Evolutionary conservation across 2,888 invertebrate species (phyloP).

Genomic region (Trilocha varians): DNA sequence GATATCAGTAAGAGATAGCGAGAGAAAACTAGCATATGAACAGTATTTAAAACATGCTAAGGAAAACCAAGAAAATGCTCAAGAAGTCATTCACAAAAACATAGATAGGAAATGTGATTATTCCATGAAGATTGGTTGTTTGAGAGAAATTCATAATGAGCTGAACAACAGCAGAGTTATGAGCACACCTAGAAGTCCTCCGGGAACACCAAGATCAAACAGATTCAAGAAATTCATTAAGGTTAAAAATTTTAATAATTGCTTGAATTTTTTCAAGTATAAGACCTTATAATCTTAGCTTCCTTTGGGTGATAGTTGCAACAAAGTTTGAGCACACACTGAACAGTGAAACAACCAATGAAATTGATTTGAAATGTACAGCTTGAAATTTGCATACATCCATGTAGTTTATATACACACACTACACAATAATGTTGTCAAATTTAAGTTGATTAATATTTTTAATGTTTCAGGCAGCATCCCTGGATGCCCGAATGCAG

Average conservation of each 20-base stretch:
- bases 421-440: no score
- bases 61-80: conserved; percentile 50
- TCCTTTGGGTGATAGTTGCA: no score
- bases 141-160: conserved; percentile 52
- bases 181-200: conserved; percentile 34
- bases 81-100: conserved; percentile 18
- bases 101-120: conserved; percentile 22
- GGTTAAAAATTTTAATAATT: conserved; percentile 27
- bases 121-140: conserved; percentile 22
- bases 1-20: conserved; percentile 35
- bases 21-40: conserved; percentile 35
- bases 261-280: no score
- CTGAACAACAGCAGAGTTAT: conserved; percentile 21
- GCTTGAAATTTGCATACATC: no score
- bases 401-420: no score
- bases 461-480: conserved; percentile 45
- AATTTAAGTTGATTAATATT: background rate
- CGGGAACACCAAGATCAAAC: conserved; percentile 52
- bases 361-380: no score
- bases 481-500: conserved; percentile 46
- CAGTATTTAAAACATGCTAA: conserved; percentile 38
- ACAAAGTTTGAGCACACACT: no score
- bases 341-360: no score
- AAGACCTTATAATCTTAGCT: no score
- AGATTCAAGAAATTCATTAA: conserved; percentile 52